Base-by-base conservation (phyloP, 2,797 vertebrate genomes). In the Sebastes ruberrimus region DNA sequence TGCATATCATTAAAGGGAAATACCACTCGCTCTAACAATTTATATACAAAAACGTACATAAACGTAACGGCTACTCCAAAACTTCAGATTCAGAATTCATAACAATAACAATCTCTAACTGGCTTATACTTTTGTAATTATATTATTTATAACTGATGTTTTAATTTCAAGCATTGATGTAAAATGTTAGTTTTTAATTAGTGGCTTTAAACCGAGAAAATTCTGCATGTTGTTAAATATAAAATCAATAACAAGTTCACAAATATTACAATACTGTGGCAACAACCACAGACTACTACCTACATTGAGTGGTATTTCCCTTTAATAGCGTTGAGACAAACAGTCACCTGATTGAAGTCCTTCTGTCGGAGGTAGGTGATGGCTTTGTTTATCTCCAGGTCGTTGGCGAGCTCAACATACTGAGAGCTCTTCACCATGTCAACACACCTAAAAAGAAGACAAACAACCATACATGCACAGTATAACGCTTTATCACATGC, bases 331-430 rank as follows among this genome's bases (percentile, higher is more conserved):
- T 9, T 27, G 4, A 67, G 8, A 46, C 11, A 33, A 33, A 27
- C 9, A 89, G 92, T 93, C 94, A 99, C 99, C 96, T 99, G 97
- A 70, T 96, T 98, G 88, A 98, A 99, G 91, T 99, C 97, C 87
- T 95, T 97, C 90, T 99, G 97, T 87, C 97, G 96, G 81, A 99
- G 93, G 87, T 97, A 99, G 33, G 97, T 99, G 88, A 99, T 97
- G 74, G 99, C 99, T 95, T 99, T 99, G 94, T 98, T 99, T 90
- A 99, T 99, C 94, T 99, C 98, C 83, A 99, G 90, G 71, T 99
- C 98, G 81, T 99, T 98, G 81, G 98, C 97, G 67, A 99, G 93
- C 84, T 99, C 98, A 3, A 98, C 96, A 25, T 99, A 99, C 62
- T 96, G 97, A 68, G 98, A 99, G 53, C 94, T 94, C 92, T 99